A percentile compares a stretch with the other conserved stretches of the same genome.
These are phyloP conservation scores for Trematomus loennbergii DNA, from an alignment of 2,113 vertebrate species.

Conservation along the genomic window DNA sequence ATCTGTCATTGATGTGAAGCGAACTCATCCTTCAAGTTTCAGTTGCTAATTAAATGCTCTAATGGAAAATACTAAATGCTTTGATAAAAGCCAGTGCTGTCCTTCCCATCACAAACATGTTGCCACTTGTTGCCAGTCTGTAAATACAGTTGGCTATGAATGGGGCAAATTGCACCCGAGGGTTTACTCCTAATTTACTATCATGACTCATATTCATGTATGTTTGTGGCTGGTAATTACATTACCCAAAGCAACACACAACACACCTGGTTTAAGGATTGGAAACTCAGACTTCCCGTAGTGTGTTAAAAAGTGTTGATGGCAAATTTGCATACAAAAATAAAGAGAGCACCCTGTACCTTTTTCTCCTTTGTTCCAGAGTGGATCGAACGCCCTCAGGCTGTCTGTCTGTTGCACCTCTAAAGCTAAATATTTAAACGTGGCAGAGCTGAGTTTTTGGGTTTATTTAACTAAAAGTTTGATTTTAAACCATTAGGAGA, in stretches of 20 bases:
- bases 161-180: constrained; percentile 29
- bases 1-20: neutral
- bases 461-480: constrained; percentile 78
- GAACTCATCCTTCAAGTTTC: constrained; percentile 23
- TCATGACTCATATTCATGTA: constrained; percentile 34
- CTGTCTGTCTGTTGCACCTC: constrained; percentile 41
- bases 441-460: constrained; percentile 63
- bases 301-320: constrained; percentile 41
- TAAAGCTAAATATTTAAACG: constrained; percentile 82
- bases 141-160: constrained; percentile 17
- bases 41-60: constrained; percentile 49
- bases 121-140: constrained; percentile 30
- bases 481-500: constrained; percentile 63
- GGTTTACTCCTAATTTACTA: constrained; percentile 29
- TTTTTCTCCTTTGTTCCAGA: constrained; percentile 39
- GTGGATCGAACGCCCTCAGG: constrained; percentile 11
- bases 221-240: constrained; percentile 43
- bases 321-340: constrained; percentile 57
- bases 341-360: neutral
- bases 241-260: constrained; percentile 30
- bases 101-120: constrained; percentile 50
- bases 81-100: constrained; percentile 37
- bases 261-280: constrained; percentile 33
- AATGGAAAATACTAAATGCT: constrained; percentile 17
- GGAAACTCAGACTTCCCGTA: constrained; percentile 8